These are phyloP conservation scores for Pipa parva DNA, from an alignment of 2,113 vertebrate species.

Conservation along the genomic window DNA sequence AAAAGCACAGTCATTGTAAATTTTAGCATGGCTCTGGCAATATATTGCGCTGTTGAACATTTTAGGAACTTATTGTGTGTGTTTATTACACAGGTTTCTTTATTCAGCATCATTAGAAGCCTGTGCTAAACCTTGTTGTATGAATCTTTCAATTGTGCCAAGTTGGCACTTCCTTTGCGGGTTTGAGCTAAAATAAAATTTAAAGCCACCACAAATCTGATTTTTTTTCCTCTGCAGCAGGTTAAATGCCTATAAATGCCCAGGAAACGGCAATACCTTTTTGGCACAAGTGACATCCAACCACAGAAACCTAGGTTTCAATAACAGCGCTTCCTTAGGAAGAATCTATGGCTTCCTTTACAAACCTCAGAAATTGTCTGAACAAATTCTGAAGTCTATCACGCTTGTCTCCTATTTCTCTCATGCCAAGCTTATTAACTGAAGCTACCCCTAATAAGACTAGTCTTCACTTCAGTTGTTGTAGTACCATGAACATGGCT, in stretches of 20 bases:
- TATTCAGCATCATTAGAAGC: no score
- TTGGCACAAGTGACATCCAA: not conserved
- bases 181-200: not conserved
- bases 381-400: not conserved
- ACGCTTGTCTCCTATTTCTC: no score
- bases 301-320: not conserved
- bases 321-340: not conserved
- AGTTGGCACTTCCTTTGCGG: conserved; percentile 5
- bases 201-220: not conserved
- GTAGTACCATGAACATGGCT: no score
- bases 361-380: not conserved
- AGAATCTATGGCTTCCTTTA: not conserved
- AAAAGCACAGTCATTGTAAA: no score
- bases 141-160: not conserved
- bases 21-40: no score
- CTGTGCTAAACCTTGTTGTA: no score
- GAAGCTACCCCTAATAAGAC: no score
- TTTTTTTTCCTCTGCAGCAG: not conserved
- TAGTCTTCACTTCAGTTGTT: no score
- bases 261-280: not conserved
- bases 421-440: no score
- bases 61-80: no score
- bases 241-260: not conserved
- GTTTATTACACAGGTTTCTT: no score
- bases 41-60: no score